A percentile compares a stretch with the other conserved stretches of the same genome.
Evolutionary conservation across 2,113 vertebrate genomes (phyloP).

Genomic region (Bubo scandiacus): DNA sequence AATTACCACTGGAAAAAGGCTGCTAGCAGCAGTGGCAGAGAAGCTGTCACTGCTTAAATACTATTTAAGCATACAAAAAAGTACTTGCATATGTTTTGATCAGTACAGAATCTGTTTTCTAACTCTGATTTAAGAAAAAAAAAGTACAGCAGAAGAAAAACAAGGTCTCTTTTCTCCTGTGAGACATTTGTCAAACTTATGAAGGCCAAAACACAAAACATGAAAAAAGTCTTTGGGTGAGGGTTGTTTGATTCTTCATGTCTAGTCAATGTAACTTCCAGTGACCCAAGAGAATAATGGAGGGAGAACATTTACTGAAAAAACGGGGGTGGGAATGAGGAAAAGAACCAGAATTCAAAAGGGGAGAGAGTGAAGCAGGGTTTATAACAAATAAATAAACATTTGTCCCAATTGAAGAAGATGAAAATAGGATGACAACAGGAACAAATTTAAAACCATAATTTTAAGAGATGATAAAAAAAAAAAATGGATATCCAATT

Average conservation of each 20-base stretch:
- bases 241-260: background rate
- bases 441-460: background rate
- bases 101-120: background rate
- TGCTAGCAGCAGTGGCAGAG: background rate
- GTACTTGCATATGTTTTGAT: background rate
- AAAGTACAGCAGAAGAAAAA: background rate
- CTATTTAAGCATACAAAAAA: background rate
- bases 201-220: background rate
- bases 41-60: background rate
- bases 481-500: background rate
- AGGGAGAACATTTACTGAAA: background rate
- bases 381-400: background rate
- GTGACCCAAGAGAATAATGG: background rate
- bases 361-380: background rate
- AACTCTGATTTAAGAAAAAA: background rate
- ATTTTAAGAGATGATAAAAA: background rate
- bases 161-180: background rate
- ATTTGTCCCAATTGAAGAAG: background rate
- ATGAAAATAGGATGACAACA: background rate
- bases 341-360: background rate
- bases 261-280: background rate
- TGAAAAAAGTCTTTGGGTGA: background rate
- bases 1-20: conserved; percentile 21
- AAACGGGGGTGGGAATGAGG: background rate
- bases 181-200: background rate